These are phyloP conservation scores for Probosciger aterrimus DNA, from an alignment of 2,113 vertebrate species.

Conservation along the genomic window DNA sequence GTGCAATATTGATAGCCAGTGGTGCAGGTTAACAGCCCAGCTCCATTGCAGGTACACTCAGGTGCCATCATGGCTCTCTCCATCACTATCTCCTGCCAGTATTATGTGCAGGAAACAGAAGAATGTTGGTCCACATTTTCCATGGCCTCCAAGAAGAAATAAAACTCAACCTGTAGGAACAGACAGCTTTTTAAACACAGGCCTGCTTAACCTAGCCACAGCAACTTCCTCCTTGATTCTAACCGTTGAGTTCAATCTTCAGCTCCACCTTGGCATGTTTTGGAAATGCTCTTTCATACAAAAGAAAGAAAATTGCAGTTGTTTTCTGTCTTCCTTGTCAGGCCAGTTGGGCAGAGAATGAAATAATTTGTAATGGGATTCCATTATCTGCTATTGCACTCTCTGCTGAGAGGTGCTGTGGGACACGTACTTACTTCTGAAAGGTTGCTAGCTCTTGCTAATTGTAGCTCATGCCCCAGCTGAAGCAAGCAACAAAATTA, in stretches of 20 bases:
- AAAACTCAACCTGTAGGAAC: neutral
- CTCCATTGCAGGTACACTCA: too few species aligned
- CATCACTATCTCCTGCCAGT: neutral
- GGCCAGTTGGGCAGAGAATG: neutral
- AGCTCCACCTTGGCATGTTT: neutral
- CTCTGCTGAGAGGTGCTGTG: neutral
- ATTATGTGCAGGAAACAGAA: neutral
- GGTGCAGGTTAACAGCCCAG: too few species aligned
- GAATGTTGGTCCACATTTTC: neutral
- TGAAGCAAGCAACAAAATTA: neutral
- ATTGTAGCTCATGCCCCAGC: neutral
- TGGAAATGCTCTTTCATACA: neutral
- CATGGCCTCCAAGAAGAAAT: neutral
- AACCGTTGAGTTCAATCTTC: neutral
- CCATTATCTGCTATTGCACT: neutral
- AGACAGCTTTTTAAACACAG: neutral
- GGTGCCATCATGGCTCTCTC: neutral
- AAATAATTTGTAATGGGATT: neutral
- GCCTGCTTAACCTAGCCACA: neutral
- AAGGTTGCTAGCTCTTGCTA: neutral
- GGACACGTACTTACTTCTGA: neutral
- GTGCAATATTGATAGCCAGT: fast-evolving
- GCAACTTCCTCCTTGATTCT: neutral
- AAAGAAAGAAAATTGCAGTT: neutral
- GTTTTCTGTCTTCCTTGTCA: neutral